These are phyloP conservation scores for Hystrix brachyura DNA, from an alignment of 2,113 vertebrate genomes.

Conservation along the genomic window DNA sequence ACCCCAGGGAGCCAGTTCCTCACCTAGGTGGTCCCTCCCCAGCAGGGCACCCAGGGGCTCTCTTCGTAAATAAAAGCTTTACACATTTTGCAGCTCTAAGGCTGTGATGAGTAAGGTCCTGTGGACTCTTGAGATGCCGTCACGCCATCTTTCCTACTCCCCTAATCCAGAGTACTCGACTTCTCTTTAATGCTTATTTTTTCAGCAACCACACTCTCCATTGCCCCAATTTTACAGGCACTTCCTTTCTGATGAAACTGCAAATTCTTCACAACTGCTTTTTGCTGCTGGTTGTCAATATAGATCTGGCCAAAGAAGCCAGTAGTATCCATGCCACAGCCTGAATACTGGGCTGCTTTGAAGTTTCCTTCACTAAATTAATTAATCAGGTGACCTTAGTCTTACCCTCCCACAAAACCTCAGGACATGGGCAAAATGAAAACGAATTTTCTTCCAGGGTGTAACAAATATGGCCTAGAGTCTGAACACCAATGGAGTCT, in stretches of 20 bases:
- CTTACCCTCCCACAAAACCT: not conserved
- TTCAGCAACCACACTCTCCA: no score
- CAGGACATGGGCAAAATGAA: no score
- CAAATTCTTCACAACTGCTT: not conserved
- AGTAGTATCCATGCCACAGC: no score
- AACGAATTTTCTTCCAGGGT: no score
- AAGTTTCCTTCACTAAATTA: not conserved
- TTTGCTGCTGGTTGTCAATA: not conserved
- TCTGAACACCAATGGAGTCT: no score
- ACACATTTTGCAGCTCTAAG: no score
- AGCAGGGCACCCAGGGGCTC: not conserved
- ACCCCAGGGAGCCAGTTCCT: not conserved
- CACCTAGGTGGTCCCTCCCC: not conserved
- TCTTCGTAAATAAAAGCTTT: not conserved
- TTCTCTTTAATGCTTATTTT: no score
- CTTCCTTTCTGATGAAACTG: not conserved
- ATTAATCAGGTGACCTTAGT: not conserved
- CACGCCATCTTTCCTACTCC: no score
- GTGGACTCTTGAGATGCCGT: not conserved
- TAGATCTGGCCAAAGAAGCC: no score
- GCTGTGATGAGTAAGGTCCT: not conserved
- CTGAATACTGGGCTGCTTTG: no score
- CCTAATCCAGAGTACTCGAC: no score
- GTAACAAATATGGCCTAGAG: no score
- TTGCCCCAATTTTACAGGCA: not conserved